Conservation (phyloP, 2,888 invertebrate species). For the Troilus luridus region DNA sequence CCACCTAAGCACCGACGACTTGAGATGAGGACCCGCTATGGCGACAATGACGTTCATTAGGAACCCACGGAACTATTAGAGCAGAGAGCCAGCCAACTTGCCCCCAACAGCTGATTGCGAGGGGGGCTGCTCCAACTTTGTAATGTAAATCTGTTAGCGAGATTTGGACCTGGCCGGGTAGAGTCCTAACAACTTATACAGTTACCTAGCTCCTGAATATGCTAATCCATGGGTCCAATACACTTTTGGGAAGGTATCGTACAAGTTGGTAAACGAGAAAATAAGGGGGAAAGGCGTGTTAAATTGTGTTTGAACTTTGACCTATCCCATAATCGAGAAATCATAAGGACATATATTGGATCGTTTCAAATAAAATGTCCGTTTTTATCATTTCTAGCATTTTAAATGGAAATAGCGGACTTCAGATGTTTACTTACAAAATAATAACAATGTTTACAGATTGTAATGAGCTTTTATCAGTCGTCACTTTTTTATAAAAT, state of each 20-base stretch:
- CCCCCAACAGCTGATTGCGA: neutral
- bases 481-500: too few relatives aligned
- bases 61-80: neutral
- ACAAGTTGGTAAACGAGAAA: neutral
- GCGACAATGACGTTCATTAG: constrained; percentile 4
- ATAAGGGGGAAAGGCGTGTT: neutral
- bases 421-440: too few relatives aligned
- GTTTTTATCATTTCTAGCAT: too few relatives aligned
- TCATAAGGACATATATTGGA: too few relatives aligned
- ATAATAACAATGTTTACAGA: too few relatives aligned
- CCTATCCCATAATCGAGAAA: too few relatives aligned
- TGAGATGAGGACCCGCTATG: neutral
- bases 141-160: constrained; percentile 30
- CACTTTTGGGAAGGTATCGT: neutral
- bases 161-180: neutral
- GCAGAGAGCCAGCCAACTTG: neutral
- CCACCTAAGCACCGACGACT: neutral
- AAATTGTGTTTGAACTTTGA: neutral
- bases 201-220: constrained; percentile 7
- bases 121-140: neutral
- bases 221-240: neutral
- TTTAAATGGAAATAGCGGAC: too few relatives aligned
- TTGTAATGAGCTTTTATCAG: too few relatives aligned
- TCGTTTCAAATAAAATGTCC: too few relatives aligned
- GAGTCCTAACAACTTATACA: constrained; percentile 8